phyloP scores from a whole-genome alignment of 2,888 invertebrate genomes.

The Drosophila sordidapex region DNA sequence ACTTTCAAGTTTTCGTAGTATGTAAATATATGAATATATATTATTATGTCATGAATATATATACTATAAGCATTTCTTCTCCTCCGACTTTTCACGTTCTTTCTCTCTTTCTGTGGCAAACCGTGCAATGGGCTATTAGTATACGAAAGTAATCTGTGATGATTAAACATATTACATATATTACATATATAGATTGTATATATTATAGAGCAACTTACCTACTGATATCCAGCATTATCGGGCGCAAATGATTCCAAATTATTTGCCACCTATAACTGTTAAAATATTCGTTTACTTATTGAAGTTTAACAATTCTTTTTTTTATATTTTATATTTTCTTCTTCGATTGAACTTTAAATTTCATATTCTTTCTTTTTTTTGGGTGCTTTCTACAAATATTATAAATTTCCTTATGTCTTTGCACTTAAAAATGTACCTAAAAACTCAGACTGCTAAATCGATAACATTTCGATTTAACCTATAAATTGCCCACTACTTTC shows the following conservation, averaged over 20 bases:
- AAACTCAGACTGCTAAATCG: neutral
- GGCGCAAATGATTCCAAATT: conserved; percentile 31
- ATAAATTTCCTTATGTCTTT: neutral
- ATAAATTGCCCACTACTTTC: neutral
- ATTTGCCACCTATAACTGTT: conserved; percentile 78
- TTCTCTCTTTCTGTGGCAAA: neutral
- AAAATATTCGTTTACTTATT: conserved; percentile 41
- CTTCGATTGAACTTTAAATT: neutral
- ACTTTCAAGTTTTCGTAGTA: conserved; percentile 75
- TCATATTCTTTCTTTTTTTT: neutral
- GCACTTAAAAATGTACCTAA: neutral
- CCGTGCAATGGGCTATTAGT: conserved; percentile 4
- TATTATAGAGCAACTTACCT: conserved; percentile 12
- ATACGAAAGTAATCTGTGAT: conserved; percentile 11
- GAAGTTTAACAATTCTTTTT: neutral
- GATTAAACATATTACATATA: neutral
- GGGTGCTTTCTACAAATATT: neutral
- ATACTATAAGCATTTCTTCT: neutral
- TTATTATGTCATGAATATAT: conserved; percentile 24
- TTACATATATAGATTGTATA: neutral
- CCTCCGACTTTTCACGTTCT: neutral
- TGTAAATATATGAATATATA: conserved; percentile 50
- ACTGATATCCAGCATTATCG: neutral
- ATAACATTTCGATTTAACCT: neutral
- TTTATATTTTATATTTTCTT: neutral